A percentile compares a stretch with the other conserved stretches of the same genome.
These are phyloP conservation scores for Tribolium madens DNA, from an alignment of 1,140 invertebrate species.

Conservation along the genomic window DNA sequence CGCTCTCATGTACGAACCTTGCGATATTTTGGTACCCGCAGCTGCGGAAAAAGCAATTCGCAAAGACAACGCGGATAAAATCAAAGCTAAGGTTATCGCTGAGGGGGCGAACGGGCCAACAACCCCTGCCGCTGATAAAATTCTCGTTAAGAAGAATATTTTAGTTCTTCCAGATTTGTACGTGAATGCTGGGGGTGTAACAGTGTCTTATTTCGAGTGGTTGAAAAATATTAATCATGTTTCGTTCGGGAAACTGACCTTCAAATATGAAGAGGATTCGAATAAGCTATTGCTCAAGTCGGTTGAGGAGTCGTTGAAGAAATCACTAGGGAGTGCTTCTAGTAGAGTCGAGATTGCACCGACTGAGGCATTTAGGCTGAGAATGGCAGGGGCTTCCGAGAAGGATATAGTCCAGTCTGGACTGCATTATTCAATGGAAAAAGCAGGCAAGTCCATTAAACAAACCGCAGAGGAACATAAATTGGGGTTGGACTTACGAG, in stretches of 20 bases:
- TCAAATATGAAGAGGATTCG: constrained; percentile 98
- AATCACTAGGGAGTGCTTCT: constrained; percentile 90
- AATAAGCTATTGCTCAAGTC: constrained; percentile 97
- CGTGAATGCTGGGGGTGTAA: constrained; percentile 92
- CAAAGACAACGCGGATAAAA: constrained; percentile 78
- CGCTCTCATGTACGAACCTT: constrained; percentile 75
- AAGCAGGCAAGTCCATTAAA: constrained; percentile 91
- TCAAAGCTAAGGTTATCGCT: constrained; percentile 78
- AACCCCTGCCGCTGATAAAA: constrained; percentile 84
- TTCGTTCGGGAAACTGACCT: constrained; percentile 87
- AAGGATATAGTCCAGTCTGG: constrained; percentile 99
- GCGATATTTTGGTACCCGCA: constrained; percentile 89
- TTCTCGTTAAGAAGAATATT: constrained; percentile 77
- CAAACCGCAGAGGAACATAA: constrained; percentile 87
- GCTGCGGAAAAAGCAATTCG: constrained; percentile 87
- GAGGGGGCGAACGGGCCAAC: constrained; percentile 93
- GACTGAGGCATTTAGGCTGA: constrained; percentile 93
- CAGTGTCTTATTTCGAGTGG: constrained; percentile 94
- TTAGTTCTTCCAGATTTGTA: constrained; percentile 87
- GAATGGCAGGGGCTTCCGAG: constrained; percentile 97
- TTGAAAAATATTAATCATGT: constrained; percentile 93
- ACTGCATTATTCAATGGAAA: constrained; percentile 98
- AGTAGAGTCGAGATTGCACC: constrained; percentile 92
- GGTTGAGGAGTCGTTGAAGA: constrained; percentile 96
- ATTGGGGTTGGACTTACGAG: constrained; percentile 86